Evolutionary conservation across 2,113 vertebrate species (phyloP).

Genomic region (Felis chaus): DNA sequence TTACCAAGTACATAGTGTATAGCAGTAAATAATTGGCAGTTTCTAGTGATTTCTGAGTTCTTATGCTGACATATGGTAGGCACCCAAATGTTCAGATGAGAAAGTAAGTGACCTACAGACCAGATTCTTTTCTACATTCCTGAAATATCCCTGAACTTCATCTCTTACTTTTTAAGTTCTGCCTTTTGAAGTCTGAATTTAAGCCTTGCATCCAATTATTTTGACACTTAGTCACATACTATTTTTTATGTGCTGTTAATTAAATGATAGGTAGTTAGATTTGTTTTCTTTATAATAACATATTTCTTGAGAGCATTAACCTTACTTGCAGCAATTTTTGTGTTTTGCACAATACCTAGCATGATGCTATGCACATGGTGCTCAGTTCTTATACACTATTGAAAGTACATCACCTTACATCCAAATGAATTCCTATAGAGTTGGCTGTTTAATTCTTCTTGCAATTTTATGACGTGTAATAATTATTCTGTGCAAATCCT

Average conservation of each 20-base stretch:
- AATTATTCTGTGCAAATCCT: not conserved
- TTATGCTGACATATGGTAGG: not conserved
- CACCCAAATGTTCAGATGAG: not conserved
- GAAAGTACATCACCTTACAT: not conserved
- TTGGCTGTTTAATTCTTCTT: not conserved
- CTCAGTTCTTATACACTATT: slow-evolving; percentile 1
- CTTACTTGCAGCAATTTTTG: not conserved
- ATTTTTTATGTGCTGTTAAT: not conserved
- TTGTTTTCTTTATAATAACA: not conserved
- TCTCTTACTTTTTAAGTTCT: not conserved
- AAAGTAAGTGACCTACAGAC: not conserved
- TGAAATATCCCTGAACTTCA: not conserved
- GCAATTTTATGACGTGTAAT: slow-evolving; percentile 16
- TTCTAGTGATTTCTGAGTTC: slow-evolving; percentile 9
- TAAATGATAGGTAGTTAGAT: not conserved
- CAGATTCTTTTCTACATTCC: slow-evolving; percentile 1
- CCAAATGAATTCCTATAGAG: not conserved
- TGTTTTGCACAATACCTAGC: not conserved
- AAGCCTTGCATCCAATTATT: not conserved
- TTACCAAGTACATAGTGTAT: not conserved
- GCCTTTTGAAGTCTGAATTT: not conserved
- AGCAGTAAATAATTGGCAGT: not conserved
- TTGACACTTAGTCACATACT: slow-evolving; percentile 1
- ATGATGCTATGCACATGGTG: not conserved
- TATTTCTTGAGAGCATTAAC: slow-evolving; percentile 22